Conservation (phyloP, 2,113 vertebrate genomes). For the Seriola dumerili region DNA sequence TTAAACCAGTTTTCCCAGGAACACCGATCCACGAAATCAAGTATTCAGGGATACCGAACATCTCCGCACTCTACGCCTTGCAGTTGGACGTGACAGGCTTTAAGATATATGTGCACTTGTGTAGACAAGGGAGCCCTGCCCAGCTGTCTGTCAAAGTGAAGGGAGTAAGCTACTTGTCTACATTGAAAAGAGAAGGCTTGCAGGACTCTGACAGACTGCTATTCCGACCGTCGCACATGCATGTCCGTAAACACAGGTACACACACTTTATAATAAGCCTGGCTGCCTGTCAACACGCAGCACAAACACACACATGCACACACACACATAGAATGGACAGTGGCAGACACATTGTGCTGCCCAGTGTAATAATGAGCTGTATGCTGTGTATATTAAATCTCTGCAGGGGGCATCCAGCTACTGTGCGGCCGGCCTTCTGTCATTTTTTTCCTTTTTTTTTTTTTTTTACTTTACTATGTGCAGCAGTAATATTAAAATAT, state of each 20-base stretch:
- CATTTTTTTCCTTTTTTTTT: background rate
- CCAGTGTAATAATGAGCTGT: background rate
- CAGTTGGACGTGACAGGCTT: conserved; percentile 56
- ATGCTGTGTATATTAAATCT: background rate
- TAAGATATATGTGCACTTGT: conserved; percentile 40
- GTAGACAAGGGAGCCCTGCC: conserved; percentile 39
- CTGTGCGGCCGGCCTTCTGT: background rate
- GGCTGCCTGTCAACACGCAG: background rate
- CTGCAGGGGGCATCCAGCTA: background rate
- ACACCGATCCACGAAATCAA: conserved; percentile 57
- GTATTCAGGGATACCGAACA: conserved; percentile 48
- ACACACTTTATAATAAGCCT: conserved; percentile 9
- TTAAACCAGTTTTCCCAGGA: conserved; percentile 52
- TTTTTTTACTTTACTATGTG: background rate
- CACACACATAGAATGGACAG: background rate
- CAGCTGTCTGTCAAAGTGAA: conserved; percentile 68
- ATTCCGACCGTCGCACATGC: background rate
- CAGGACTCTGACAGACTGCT: conserved; percentile 47
- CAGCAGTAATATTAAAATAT: background rate
- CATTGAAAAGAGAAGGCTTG: conserved; percentile 21
- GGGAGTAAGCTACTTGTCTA: conserved; percentile 60
- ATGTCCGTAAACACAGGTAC: conserved; percentile 12
- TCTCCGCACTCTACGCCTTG: conserved; percentile 36
- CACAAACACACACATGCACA: background rate
- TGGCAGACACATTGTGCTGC: background rate